Evolutionary conservation across 2,888 invertebrate species (phyloP).

Genomic region (Tipula unca): DNA sequence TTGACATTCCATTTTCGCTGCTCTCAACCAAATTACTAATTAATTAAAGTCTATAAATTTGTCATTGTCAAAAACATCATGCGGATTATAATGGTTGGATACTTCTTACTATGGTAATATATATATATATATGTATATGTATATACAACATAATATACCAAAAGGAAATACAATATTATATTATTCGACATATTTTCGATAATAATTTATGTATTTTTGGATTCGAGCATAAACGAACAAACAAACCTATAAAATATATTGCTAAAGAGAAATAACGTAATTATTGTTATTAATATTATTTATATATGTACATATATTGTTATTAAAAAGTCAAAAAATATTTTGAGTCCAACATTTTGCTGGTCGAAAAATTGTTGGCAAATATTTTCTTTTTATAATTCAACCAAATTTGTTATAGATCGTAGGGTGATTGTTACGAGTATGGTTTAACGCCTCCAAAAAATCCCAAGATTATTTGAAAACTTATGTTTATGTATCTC

Average conservation of each 20-base stretch:
- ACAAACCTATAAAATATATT: neutral
- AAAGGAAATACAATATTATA: neutral
- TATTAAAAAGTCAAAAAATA: neutral
- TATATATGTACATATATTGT: neutral
- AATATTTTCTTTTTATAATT: too few species aligned
- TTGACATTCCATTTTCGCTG: neutral
- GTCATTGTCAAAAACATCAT: neutral
- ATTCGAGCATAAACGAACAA: neutral
- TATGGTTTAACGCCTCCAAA: too few species aligned
- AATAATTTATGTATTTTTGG: neutral
- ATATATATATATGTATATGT: neutral
- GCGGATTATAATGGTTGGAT: neutral
- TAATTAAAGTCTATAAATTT: neutral
- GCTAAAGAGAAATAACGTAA: neutral
- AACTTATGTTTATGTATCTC: too few species aligned
- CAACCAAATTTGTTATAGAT: too few species aligned
- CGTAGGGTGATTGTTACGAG: too few species aligned
- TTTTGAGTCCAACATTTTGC: neutral
- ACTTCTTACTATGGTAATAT: neutral
- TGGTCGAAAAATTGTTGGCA: too few species aligned
- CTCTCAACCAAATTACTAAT: neutral
- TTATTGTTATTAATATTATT: neutral
- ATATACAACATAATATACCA: neutral
- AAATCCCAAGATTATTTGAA: too few species aligned
- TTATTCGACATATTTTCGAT: neutral